Evolutionary conservation across 2,888 invertebrate species (phyloP), one percentile per base, ranked within the genome.

Genomic region (Leptopterna dolabrata): DNA sequence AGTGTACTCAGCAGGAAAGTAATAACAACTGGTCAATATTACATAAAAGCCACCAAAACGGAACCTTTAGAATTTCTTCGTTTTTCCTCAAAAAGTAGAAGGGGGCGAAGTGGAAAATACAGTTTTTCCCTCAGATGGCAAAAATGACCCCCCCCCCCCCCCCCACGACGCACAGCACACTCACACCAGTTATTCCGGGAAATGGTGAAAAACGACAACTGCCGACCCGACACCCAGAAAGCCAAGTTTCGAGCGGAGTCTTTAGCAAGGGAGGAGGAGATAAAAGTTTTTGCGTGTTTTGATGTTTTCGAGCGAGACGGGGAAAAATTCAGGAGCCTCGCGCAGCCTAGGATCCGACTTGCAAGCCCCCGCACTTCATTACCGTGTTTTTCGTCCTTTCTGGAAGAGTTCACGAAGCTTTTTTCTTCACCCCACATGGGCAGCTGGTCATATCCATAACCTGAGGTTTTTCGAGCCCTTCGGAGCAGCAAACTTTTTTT

Each of bases 271-370:
- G 45, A 19, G 41, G 14, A 24, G 70, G 70, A 83, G 83, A 83
- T 83, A 83, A 83, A 83, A 83, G 83, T 83, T 83, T 83, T 83
- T 83, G 70, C 70, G 70, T 83, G 83, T 83, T 83, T 70, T 70
- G 63, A 83, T 83, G 19, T 36, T 36, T 24, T 45, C 41, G 76
- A 78, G 45, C 19, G 78, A 16, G 73, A 73, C 36, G 55, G n/a
- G n/a, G n/a, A 63, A 19, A 63, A 63, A 41, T 73, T 36, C 36
- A 36, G 73, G 19, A 30, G 19, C 30, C 36, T 7, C 73, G 78
- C 19, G 6, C n/a, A 16, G 76, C 36, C n/a, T 6, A 43, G 43
- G 43, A 63, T 55, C 63, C 63, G 36, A 82, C 30, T 82, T 82
- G 43, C 76, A n/a, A 43, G 43, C 41, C 16, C 41, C 41, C 76